Percentiles rank a stretch among this genome's conserved stretches.
phyloP scores from a whole-genome alignment of 1,140 invertebrate genomes.

The Drosophila ogumai region DNA sequence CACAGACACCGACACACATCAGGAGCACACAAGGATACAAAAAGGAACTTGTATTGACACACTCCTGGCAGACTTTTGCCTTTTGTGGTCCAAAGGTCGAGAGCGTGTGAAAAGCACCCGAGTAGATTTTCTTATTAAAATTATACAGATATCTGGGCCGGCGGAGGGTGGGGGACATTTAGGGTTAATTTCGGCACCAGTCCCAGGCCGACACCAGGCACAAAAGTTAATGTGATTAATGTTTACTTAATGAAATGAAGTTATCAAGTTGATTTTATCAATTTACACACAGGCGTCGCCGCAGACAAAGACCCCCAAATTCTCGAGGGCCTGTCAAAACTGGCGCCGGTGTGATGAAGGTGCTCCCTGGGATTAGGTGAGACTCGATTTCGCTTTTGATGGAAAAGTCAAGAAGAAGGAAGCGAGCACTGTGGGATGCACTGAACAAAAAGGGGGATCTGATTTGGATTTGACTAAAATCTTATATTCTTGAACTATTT shows the following conservation, averaged over 20 bases:
- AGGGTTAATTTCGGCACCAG: slow-evolving; percentile 72
- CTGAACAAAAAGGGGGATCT: slow-evolving; percentile 1
- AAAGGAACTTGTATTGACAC: slow-evolving; percentile 63
- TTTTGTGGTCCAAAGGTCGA: slow-evolving; percentile 70
- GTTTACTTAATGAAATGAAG: slow-evolving; percentile 84
- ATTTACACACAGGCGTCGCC: slow-evolving; percentile 66
- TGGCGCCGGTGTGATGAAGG: slow-evolving; percentile 70
- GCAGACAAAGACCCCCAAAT: slow-evolving; percentile 59
- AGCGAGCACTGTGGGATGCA: not conserved
- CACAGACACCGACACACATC: slow-evolving; percentile 20
- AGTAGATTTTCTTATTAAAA: slow-evolving; percentile 77
- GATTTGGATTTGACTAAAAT: not conserved
- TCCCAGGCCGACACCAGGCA: slow-evolving; percentile 40
- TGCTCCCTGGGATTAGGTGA: slow-evolving; percentile 49
- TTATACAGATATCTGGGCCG: slow-evolving; percentile 43
- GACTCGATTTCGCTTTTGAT: slow-evolving; percentile 33
- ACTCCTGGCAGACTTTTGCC: slow-evolving; percentile 70
- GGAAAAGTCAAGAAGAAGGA: slow-evolving; percentile 6
- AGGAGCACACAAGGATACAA: slow-evolving; percentile 13
- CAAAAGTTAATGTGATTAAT: slow-evolving; percentile 83
- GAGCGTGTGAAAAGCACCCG: slow-evolving; percentile 46
- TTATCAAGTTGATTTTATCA: slow-evolving; percentile 84
- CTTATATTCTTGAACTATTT: too few species aligned
- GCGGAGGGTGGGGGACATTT: slow-evolving; percentile 28
- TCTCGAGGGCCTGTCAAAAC: slow-evolving; percentile 59